phyloP scores from a whole-genome alignment of 2,888 invertebrate species.

The Cephonodes hylas region DNA sequence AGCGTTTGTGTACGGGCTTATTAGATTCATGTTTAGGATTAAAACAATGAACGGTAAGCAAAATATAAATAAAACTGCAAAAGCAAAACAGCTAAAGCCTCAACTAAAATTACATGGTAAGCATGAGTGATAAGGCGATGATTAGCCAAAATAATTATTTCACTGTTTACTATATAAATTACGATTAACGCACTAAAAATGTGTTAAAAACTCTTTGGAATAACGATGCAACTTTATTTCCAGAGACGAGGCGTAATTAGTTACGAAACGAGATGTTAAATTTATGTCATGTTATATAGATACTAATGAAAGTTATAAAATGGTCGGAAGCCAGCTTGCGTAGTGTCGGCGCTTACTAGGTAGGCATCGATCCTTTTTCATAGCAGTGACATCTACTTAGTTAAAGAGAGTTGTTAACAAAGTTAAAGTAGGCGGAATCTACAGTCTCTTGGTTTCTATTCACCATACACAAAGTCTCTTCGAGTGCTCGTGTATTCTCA shows the following conservation, averaged over 20 bases:
- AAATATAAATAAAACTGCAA: too few species aligned
- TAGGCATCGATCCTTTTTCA: slow-evolving; percentile 52
- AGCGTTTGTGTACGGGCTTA: too few species aligned
- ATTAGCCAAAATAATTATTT: too few species aligned
- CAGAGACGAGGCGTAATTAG: neutral
- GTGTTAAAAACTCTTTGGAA: neutral
- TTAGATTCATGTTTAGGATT: too few species aligned
- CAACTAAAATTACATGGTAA: too few species aligned
- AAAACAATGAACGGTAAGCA: too few species aligned
- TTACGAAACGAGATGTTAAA: neutral
- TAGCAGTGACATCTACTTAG: slow-evolving; percentile 43
- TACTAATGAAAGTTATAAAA: neutral
- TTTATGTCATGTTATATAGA: neutral
- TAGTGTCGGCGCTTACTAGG: slow-evolving; percentile 36
- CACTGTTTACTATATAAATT: slow-evolving; percentile 19
- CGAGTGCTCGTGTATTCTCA: neutral
- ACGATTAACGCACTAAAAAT: neutral
- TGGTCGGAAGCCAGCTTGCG: neutral
- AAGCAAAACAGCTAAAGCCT: too few species aligned
- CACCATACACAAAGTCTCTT: neutral
- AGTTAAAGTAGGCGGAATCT: slow-evolving; percentile 29
- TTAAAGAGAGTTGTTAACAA: slow-evolving; percentile 33
- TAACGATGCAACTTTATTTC: neutral
- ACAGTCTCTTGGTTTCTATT: neutral
- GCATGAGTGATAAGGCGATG: too few species aligned